Evolutionary conservation across 1,140 invertebrate genomes (phyloP).

Genomic region (Nomia melanderi): DNA sequence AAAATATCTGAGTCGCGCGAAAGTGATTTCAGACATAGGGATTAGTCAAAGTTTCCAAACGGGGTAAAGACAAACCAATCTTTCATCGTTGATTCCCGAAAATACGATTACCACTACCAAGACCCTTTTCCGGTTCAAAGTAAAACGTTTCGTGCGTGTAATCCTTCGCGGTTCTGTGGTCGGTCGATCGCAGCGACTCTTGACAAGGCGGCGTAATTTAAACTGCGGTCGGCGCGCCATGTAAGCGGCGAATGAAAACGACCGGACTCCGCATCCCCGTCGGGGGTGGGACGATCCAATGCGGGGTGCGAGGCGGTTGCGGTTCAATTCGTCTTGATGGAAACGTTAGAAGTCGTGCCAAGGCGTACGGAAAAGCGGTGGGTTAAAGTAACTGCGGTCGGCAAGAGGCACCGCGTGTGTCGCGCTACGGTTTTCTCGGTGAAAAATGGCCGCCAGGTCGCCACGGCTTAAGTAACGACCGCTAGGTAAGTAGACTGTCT

Average conservation of each 20-base stretch:
- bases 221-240: constrained; percentile 57
- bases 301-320: background rate
- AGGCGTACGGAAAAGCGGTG: background rate
- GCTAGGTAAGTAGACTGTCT: background rate
- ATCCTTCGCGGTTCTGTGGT: constrained; percentile 49
- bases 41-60: too few relatives aligned
- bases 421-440: too few relatives aligned
- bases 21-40: too few relatives aligned
- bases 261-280: constrained; percentile 33
- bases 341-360: constrained; percentile 4
- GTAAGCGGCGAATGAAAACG: constrained; percentile 60
- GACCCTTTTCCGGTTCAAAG: constrained; percentile 8
- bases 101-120: background rate
- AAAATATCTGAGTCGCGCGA: too few relatives aligned
- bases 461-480: background rate
- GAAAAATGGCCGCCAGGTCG: background rate
- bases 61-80: background rate
- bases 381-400: background rate
- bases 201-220: constrained; percentile 60
- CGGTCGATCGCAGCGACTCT: constrained; percentile 41
- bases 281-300: background rate
- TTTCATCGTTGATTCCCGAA: background rate
- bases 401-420: background rate
- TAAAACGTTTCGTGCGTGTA: constrained; percentile 40
- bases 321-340: constrained; percentile 45